These are phyloP conservation scores for Patiria miniata DNA, from an alignment of 35 echinoderm and acorn worm genomes.

Conservation along the genomic window DNA sequence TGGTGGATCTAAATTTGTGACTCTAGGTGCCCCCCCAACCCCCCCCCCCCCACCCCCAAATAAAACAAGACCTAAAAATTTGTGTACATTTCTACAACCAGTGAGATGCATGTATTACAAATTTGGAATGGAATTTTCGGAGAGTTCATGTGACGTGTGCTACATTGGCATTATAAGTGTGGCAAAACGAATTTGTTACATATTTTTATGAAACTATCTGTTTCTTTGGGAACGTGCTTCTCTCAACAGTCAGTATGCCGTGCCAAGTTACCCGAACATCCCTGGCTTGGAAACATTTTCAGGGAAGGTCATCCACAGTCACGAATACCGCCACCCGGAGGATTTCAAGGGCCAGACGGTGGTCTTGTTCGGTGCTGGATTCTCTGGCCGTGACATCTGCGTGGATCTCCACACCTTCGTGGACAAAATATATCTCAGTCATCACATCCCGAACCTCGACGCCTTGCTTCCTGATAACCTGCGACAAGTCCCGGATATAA, in stretches of 20 bases:
- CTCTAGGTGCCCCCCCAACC: no score
- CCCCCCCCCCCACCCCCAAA: no score
- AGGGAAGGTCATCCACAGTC: conserved; percentile 73
- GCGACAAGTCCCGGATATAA: conserved; percentile 41
- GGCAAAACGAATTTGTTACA: background rate
- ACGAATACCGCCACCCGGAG: conserved; percentile 74
- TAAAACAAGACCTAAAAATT: background rate
- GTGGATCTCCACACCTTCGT: conserved; percentile 56
- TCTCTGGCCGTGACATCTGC: conserved; percentile 75
- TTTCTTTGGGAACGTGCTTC: background rate
- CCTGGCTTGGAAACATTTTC: conserved; percentile 67
- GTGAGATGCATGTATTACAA: no score
- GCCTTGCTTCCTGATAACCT: conserved; percentile 58
- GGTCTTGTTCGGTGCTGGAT: conserved; percentile 73
- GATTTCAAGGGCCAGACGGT: conserved; percentile 63
- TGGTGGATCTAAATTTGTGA: background rate
- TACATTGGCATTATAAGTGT: no score
- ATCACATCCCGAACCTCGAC: conserved; percentile 30
- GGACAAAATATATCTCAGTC: conserved; percentile 64
- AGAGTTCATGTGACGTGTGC: no score
- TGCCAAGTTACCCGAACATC: conserved; percentile 62
- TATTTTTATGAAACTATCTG: background rate
- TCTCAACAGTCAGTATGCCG: conserved; percentile 77
- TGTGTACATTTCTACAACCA: background rate
- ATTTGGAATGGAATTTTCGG: no score